Base-by-base conservation (phyloP, 2,113 vertebrate species). In the Psittacara wagleri region DNA sequence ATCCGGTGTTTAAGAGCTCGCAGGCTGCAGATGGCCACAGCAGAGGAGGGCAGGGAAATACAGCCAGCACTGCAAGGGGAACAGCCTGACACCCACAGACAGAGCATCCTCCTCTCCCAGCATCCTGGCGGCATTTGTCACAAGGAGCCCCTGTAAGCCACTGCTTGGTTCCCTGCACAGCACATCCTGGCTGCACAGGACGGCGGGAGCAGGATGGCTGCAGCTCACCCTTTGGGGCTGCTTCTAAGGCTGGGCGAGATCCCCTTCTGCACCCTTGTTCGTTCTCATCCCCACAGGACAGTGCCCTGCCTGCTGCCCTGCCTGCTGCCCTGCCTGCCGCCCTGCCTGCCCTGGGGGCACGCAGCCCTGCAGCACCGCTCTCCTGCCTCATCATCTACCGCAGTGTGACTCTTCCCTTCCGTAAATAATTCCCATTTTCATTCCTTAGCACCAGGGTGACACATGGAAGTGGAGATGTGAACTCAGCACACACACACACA, bases 381-480 rank as follows among this genome's bases (percentile, higher is more conserved):
- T 66, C 70, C 86, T 23, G 17, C 35, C 52, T 68, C 68, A 64
- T 67, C 4, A 0, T 31, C 76, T 37, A 3, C 63, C 9, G 0
- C 84, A 41, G 7, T 41, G 77, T 11, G 37, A 44, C 78, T 90
- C 72, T 44, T 74, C 20, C 3, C 1, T 15, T 72, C 80, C 64
- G 72, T 83, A 78, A 74, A 83, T 81, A 67, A 88, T 81, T 86
- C 17, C 83, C 35, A 31, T 83, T 92, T 55, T 72, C 82, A 63
- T 74, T 86, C 52, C 92, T 72, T 5, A 78, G 93, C 20, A 20
- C 41, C 72, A 4, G 80, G 73, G 85, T 90, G 95, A 86, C 88
- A 78, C 88, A 51, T 28, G 86, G 92, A 86, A 96, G 83, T 4
- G 61, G 88, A 82, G 96, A 90, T 76, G 90, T 86, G 95, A 76